These are phyloP conservation scores for Agonopterix subpropinquella DNA, from an alignment of 2,888 invertebrate species.

Conservation along the genomic window DNA sequence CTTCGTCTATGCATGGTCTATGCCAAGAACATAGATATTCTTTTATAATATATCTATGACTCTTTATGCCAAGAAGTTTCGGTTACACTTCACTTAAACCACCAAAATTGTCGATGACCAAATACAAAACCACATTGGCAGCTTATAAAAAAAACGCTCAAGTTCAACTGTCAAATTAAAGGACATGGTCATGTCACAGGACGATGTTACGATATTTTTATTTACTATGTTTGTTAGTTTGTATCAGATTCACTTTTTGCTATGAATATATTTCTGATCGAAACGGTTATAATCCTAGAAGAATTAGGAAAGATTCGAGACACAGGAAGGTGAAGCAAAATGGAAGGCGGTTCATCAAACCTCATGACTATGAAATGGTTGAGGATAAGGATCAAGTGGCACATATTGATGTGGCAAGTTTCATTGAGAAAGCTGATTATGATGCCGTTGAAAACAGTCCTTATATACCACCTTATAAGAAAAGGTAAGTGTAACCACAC, in stretches of 20 bases:
- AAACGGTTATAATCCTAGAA: neutral
- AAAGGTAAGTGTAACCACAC: conserved; percentile 10
- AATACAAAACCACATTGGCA: no score
- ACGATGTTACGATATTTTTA: conserved; percentile 30
- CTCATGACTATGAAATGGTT: conserved; percentile 10
- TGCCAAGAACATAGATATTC: no score
- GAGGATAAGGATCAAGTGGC: conserved; percentile 26
- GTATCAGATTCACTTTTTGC: conserved; percentile 24
- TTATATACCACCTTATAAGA: conserved; percentile 13
- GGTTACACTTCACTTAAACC: no score
- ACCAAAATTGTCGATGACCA: no score
- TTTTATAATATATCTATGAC: no score
- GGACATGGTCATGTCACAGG: conserved; percentile 16
- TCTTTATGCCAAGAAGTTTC: no score
- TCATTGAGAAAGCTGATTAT: conserved; percentile 35
- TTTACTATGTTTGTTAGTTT: conserved; percentile 25
- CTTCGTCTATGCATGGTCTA: no score
- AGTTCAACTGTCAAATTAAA: neutral
- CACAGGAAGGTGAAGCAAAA: neutral
- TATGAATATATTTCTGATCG: conserved; percentile 22
- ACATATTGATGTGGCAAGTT: conserved; percentile 43
- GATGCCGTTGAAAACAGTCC: conserved; percentile 14
- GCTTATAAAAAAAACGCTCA: neutral
- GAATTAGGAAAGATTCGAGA: neutral
- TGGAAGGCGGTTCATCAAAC: neutral